A percentile compares a stretch with the other conserved stretches of the same genome.
Conservation (phyloP, 1,140 invertebrate species). For the Drosophila bocki region DNA sequence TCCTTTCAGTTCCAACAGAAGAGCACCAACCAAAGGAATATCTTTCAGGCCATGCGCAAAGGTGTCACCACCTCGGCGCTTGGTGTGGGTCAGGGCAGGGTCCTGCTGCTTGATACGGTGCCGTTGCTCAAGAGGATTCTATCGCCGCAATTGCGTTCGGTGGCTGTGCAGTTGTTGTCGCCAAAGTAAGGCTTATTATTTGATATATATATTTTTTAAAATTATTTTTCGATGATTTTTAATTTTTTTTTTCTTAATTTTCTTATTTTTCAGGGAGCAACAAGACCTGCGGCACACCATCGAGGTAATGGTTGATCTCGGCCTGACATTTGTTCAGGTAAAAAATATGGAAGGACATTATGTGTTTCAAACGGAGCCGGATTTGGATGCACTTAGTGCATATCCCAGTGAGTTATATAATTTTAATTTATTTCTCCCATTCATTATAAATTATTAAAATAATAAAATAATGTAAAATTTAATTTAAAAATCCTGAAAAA, state of each 20-base stretch:
- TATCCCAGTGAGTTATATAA: constrained; percentile 63
- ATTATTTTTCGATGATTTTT: background rate
- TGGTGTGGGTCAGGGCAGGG: constrained; percentile 86
- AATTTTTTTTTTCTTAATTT: too few relatives aligned
- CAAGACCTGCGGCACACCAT: constrained; percentile 90
- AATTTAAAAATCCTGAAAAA: too few relatives aligned
- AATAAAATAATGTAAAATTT: too few relatives aligned
- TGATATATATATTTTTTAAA: constrained; percentile 1
- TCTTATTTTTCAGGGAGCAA: constrained; percentile 88
- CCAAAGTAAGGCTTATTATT: constrained; percentile 44
- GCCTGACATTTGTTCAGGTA: constrained; percentile 94
- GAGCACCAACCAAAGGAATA: constrained; percentile 86
- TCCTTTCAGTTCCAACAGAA: constrained; percentile 87
- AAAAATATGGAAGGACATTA: constrained; percentile 92
- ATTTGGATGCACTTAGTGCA: constrained; percentile 84
- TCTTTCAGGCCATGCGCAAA: constrained; percentile 87
- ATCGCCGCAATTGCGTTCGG: constrained; percentile 91
- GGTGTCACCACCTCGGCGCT: constrained; percentile 88
- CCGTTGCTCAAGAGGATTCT: constrained; percentile 92
- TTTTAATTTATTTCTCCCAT: background rate
- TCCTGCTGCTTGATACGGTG: constrained; percentile 90
- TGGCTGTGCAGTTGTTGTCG: constrained; percentile 86
- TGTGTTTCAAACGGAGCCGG: constrained; percentile 93
- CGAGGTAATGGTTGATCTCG: constrained; percentile 94
- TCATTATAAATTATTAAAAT: too few relatives aligned